Evolutionary conservation across 2,113 vertebrate genomes (phyloP).

Genomic region (Paedocypris sp.): DNA sequence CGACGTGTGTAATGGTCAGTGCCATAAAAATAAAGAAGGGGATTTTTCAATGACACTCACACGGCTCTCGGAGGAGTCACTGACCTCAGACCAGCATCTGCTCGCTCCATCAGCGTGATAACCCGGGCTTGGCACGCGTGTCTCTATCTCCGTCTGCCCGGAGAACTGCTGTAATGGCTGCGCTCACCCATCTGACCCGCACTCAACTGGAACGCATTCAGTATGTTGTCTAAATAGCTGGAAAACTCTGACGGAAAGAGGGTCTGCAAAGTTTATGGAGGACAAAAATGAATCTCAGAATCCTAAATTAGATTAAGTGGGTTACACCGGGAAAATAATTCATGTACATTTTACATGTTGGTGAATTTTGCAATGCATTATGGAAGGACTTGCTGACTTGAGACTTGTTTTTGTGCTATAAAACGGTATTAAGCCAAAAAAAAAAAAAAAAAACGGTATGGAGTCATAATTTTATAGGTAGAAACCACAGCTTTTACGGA

Average conservation of each 20-base stretch:
- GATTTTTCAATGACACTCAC: constrained; percentile 8
- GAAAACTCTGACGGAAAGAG: neutral
- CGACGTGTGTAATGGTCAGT: constrained; percentile 1
- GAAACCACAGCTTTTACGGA: no score
- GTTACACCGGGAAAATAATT: no score
- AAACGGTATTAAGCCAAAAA: no score
- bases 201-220: neutral
- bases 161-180: constrained; percentile 40
- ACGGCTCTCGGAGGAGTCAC: constrained; percentile 33
- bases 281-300: no score
- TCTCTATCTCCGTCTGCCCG: constrained; percentile 25
- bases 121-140: constrained; percentile 27
- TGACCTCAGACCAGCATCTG: constrained; percentile 33
- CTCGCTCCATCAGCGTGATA: constrained; percentile 34
- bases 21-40: constrained; percentile 5
- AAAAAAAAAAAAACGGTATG: no score
- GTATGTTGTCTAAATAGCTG: neutral
- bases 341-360: no score
- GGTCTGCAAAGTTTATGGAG: no score
- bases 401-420: no score
- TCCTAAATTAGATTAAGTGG: no score
- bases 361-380: no score
- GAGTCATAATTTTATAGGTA: no score
- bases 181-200: constrained; percentile 29
- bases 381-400: no score